Base-by-base conservation (phyloP, 1,140 invertebrate genomes). In the Wasmannia auropunctata region DNA sequence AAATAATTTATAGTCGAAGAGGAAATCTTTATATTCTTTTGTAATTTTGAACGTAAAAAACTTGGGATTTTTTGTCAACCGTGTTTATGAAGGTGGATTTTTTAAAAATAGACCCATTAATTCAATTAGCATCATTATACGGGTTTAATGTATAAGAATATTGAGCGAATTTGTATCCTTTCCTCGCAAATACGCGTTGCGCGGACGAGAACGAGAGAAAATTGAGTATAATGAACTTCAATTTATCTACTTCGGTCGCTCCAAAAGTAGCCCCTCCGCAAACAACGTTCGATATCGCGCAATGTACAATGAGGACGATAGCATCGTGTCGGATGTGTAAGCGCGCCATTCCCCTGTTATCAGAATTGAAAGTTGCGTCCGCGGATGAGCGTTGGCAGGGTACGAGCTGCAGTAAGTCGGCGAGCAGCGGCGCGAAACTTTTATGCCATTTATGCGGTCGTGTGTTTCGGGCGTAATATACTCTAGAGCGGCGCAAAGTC, bases 391-490 rank as follows among this genome's bases (percentile, higher is more conserved):
- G 49, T 76, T 77, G n/a, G 14, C 51, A 49, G 34, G 46, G 63
- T 43, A 67, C 22, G 43, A 43, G 56, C n/a, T n/a, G n/a, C 74
- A 8, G 56, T 76, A 76, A 60, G 31, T 49, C n/a, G n/a, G 34
- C 72, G 72, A 81, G 49, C 62, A 83, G 43, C 67, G 56, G 34
- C n/a, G 69, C 81, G 58, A 74, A 84, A 51, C 60, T 83, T 85
- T 87, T 54, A 54, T 25, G 46, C 46, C 60, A 70, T 85, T 87
- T 54, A 54, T 25, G 46, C 46, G 51, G 37, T 74, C 67, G 49
- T 63, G 60, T 46, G 51, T 86, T 76, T 62, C 56, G 65, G n/a
- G 65, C 65, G 65, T 84, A 86, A 83, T 69, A 65, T 85, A 85
- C 16, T 19, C 54, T 16, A n/a, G 34, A 43, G 40, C 10, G 19